Percentiles rank a stretch among this genome's conserved stretches.
Evolutionary conservation across 2,797 vertebrate genomes (phyloP).

Genomic region (Apodemus agrarius): DNA sequence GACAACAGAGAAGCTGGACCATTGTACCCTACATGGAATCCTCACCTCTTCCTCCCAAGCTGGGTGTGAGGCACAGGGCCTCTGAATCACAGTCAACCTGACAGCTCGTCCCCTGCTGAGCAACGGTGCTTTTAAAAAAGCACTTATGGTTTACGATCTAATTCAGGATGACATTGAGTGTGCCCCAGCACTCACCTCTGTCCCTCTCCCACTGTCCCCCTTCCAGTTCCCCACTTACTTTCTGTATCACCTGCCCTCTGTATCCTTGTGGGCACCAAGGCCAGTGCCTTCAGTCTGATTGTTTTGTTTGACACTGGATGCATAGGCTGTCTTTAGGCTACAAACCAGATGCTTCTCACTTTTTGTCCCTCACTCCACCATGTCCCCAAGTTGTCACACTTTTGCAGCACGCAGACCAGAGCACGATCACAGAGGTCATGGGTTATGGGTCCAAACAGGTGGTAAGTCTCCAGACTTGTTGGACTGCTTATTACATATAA

Average conservation of each 20-base stretch:
- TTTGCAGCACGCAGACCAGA: not conserved
- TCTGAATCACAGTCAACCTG: constrained; percentile 81
- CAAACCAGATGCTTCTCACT: not conserved
- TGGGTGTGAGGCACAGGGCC: constrained; percentile 43
- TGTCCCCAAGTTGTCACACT: not conserved
- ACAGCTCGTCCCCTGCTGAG: constrained; percentile 70
- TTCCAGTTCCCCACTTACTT: not conserved
- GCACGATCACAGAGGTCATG: not conserved
- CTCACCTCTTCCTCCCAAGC: constrained; percentile 27
- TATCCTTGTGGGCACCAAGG: not conserved
- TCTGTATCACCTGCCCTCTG: not conserved
- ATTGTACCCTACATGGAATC: constrained; percentile 46
- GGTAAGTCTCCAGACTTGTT: not conserved
- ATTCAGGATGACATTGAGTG: constrained; percentile 83
- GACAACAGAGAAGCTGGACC: constrained; percentile 52
- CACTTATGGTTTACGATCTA: constrained; percentile 86
- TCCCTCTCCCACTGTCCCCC: not conserved
- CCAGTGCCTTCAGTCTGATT: not conserved
- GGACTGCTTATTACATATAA: not conserved
- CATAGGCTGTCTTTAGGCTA: not conserved
- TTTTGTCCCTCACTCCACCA: not conserved
- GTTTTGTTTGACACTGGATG: not conserved
- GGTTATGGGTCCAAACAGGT: not conserved
- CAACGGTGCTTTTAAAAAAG: constrained; percentile 86
- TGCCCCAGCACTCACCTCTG: constrained; percentile 75